Evolutionary conservation across 1,140 invertebrate species (phyloP), one percentile per base, ranked within the genome.

Genomic region (Scaptomyza pallida): DNA sequence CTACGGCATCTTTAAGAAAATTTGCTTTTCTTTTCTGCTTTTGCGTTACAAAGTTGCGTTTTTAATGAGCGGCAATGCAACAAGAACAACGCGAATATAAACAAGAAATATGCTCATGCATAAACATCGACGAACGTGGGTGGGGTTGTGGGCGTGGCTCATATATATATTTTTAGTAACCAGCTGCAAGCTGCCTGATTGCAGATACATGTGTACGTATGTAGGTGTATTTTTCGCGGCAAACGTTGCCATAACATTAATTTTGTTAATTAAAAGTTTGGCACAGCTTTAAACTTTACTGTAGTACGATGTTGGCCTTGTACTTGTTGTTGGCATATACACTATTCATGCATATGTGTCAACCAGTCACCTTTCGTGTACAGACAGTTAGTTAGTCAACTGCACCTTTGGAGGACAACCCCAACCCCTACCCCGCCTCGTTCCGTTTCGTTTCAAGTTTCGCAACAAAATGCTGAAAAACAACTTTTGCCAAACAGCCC

Each of bases 221-320:
- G 9, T 44, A 30, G n/a, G n/a, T 33, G 48, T 65, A 60, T 43
- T 41, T 23, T 37, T 47, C 15, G 35, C 4, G 13, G 16, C 21
- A 47, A 33, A 6, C 67, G 59, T 78, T 88, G 70, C 78, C 74
- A 78, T 88, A 81, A 78, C 70, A 86, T 86, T 86, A 88, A 86
- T 88, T 86, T 88, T 86, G 81, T 81, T 86, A 86, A 86, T 86
- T 86, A 86, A 86, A 86, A 86, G 55, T 88, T 88, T 86, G 62
- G 57, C 62, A 54, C 78, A 54, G 78, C 77, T 77, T 85, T 85
- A 86, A 86, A 85, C 60, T 80, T 85, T 80, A 68, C 73, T 71
- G 57, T 61, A 81, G 57, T 61, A 81, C 65, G 63, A 59, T 73
- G 56, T 37, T 30, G 19, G 10, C 30, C n/a, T 23, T 35, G 15